Conservation (phyloP, 2,113 vertebrate genomes). For the Stercorarius parasiticus region DNA sequence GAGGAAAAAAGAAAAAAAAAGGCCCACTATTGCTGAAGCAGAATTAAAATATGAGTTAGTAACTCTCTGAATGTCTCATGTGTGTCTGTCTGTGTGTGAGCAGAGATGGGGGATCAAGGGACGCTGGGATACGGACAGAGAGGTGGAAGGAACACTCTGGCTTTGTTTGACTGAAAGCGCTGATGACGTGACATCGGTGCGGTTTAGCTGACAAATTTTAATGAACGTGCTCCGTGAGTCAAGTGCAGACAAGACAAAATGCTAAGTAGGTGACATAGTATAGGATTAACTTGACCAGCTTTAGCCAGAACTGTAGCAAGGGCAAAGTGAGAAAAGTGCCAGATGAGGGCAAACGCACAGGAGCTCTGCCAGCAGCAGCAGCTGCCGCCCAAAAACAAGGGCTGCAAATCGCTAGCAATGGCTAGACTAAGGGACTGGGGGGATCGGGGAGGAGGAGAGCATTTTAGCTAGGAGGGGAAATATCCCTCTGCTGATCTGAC, state of each 20-base stretch:
- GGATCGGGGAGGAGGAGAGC: background rate
- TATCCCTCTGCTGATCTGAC: background rate
- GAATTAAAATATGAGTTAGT: background rate
- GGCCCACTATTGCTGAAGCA: background rate
- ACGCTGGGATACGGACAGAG: background rate
- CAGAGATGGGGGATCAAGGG: background rate
- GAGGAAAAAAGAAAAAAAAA: background rate
- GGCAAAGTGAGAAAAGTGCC: conserved; percentile 60
- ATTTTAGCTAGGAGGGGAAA: background rate
- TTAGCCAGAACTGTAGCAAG: conserved; percentile 50
- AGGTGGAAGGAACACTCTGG: background rate
- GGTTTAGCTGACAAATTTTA: background rate
- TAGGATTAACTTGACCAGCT: conserved; percentile 59
- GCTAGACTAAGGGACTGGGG: background rate
- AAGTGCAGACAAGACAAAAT: conserved; percentile 43
- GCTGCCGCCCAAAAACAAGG: conserved; percentile 45
- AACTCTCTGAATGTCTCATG: background rate
- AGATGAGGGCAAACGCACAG: conserved; percentile 38
- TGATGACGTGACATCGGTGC: accelerated
- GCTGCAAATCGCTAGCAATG: conserved; percentile 13
- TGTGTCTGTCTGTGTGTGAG: background rate
- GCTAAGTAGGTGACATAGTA: conserved; percentile 55
- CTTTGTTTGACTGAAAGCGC: background rate
- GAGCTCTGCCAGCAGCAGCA: conserved; percentile 58
- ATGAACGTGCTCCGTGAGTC: background rate